Evolutionary conservation across 2,113 vertebrate species (phyloP).

Genomic region (Pelecanoides urinatrix): DNA sequence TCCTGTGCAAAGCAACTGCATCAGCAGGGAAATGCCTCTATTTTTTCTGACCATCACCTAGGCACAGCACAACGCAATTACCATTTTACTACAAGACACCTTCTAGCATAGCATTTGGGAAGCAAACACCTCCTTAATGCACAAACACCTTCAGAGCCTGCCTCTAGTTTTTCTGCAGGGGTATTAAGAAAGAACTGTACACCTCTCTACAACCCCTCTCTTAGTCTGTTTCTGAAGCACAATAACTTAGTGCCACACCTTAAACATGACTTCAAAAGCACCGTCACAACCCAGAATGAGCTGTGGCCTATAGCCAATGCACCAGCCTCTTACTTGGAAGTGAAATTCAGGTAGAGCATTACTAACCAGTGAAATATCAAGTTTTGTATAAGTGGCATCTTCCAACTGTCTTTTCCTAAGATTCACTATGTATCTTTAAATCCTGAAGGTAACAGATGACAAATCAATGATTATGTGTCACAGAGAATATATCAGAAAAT

Average conservation of each 20-base stretch:
- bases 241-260: neutral
- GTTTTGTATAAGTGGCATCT: neutral
- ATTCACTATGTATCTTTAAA: neutral
- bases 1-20: neutral
- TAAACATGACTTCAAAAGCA: neutral
- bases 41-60: neutral
- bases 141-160: neutral
- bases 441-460: neutral
- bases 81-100: neutral
- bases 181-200: neutral
- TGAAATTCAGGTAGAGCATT: neutral
- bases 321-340: neutral
- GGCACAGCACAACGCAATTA: neutral
- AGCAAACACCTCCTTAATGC: neutral
- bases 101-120: neutral
- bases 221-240: neutral
- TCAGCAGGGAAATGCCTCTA: neutral
- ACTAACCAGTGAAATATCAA: neutral
- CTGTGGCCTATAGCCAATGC: neutral
- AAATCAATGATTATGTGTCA: neutral
- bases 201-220: neutral
- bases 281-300: neutral
- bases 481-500: neutral
- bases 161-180: neutral
- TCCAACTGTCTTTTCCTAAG: neutral